Evolutionary conservation across 1,140 invertebrate genomes (phyloP), one percentile per base, ranked within the genome.

Genomic region (Acromyrmex charruanus): DNA sequence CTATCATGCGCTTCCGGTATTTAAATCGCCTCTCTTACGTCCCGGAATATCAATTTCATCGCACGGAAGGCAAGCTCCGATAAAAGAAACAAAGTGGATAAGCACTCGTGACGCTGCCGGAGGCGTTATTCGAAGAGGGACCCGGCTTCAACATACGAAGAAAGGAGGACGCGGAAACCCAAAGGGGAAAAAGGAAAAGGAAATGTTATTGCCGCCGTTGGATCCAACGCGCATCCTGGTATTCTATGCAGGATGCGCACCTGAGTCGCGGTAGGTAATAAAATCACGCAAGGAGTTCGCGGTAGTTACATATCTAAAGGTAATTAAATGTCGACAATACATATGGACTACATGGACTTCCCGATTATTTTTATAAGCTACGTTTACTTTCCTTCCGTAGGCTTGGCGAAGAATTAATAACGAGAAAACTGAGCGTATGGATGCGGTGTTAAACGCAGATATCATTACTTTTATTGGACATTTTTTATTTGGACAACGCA

Each of bases 11-110:
- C 80, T 84, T 84, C 80, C 69, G 80, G 69, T 84, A 72, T 61
- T 75, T 84, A 84, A 84, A 84, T 74, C 80, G 55, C 55, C 7
- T 74, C 68, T 74, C 82, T 68, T 66, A 65, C 59, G 69, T 55
- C 44, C 49, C 69, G 66, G 75, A 82, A 77, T 89, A 89, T 89
- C 88, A 89, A 85, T 89, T 89, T 89, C 88, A 87, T 74, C 68
- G 84, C 59, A 14, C 58, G 74, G 59, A 53, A 65, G 61, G 25
- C 68, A 44, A 66, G 51, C 28, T 63, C 28, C 69, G 55, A 77
- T 85, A 81, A 89, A 89, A 86, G 88, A 89, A 77, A 79, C 79
- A 89, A 89, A 87, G 68, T 87, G 84, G 69, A 89, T 86, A 86
- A 88, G 85, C 77, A 68, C 63, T 89, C 84, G 61, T 77, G 87